Conservation (phyloP, 2,113 vertebrate species). For the Mustela lutreola region DNA sequence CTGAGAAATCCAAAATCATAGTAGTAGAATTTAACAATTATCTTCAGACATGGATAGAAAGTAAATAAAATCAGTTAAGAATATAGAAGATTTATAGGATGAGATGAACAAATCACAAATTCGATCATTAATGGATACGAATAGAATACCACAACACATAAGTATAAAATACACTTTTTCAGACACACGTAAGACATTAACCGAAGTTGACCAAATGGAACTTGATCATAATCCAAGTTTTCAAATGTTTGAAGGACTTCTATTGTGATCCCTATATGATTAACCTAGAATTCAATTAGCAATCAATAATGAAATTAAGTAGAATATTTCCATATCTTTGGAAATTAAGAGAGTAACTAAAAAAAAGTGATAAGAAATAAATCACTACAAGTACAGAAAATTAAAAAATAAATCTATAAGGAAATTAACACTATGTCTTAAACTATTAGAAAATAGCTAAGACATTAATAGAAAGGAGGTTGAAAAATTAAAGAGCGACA, state of each 20-base stretch:
- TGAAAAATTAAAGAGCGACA: constrained; percentile 3
- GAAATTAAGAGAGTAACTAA: constrained; percentile 13
- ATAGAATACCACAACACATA: not conserved
- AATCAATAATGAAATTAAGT: not conserved
- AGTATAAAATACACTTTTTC: not conserved
- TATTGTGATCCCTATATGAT: not conserved
- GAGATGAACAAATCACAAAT: not conserved
- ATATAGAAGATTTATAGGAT: not conserved
- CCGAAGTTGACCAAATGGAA: not conserved
- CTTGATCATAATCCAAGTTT: not conserved
- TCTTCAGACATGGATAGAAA: not conserved
- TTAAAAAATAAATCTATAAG: not conserved
- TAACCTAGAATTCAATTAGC: not conserved
- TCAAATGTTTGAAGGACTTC: not conserved
- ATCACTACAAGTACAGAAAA: not conserved
- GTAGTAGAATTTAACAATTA: not conserved
- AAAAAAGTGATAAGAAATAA: not conserved
- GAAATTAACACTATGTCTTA: not conserved
- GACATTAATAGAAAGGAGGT: not conserved
- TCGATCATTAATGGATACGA: not conserved
- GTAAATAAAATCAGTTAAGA: not conserved
- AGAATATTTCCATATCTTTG: not conserved
- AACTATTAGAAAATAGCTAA: not conserved
- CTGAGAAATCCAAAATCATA: not conserved
- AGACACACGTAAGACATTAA: not conserved